Conservation (phyloP, 2,797 vertebrate genomes). For the Centroberyx gerrardi region DNA sequence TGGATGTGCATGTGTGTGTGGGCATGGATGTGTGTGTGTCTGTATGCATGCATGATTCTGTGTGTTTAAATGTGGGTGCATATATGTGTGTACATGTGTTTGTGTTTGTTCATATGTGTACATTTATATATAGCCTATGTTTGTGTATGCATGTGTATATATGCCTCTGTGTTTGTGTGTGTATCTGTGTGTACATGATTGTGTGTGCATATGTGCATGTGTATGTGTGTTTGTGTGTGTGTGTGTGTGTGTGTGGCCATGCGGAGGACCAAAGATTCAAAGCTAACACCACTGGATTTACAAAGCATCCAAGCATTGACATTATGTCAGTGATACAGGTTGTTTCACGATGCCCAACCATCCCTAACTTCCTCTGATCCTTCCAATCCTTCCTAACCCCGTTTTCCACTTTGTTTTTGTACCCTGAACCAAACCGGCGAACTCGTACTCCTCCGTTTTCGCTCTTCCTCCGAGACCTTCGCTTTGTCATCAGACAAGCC, state of each 20-base stretch:
- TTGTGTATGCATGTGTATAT: background rate
- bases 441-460: constrained; percentile 9
- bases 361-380: constrained; percentile 15
- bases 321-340: background rate
- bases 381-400: background rate
- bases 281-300: background rate
- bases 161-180: background rate
- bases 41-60: background rate
- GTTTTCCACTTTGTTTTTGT: background rate
- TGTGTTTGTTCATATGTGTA: too few relatives aligned
- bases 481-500: constrained; percentile 47
- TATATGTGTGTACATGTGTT: too few relatives aligned
- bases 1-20: background rate
- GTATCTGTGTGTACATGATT: background rate
- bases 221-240: background rate
- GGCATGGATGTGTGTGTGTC: background rate
- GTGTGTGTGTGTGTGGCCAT: background rate
- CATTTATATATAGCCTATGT: background rate
- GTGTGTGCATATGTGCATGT: background rate
- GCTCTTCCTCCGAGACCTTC: background rate
- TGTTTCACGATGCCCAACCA: background rate
- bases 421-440: background rate
- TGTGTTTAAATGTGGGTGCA: too few relatives aligned
- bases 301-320: background rate
- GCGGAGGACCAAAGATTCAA: too few relatives aligned